These are phyloP conservation scores for cattle (Bos taurus) DNA, from an alignment of 2,113 vertebrate genomes.

Conservation along the genomic window DNA sequence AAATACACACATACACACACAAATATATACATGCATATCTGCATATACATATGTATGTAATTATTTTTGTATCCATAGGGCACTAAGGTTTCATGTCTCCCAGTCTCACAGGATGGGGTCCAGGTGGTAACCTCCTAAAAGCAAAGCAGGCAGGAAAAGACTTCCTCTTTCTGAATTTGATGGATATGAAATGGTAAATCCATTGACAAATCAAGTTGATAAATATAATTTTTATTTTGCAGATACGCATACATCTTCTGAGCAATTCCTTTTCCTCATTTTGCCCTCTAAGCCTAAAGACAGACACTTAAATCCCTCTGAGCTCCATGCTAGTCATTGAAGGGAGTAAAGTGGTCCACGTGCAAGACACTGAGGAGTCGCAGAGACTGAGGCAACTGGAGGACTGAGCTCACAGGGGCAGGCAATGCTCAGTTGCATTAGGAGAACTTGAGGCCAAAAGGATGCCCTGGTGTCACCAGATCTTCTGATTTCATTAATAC, in stretches of 20 bases:
- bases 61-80: background rate
- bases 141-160: background rate
- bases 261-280: background rate
- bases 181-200: background rate
- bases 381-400: background rate
- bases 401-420: background rate
- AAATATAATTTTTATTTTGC: background rate
- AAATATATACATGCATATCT: accelerated
- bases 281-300: background rate
- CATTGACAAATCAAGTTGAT: background rate
- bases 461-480: background rate
- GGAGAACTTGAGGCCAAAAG: background rate
- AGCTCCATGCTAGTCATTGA: background rate
- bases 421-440: background rate
- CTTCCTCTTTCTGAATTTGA: background rate
- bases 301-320: background rate
- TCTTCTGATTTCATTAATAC: background rate
- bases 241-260: background rate
- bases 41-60: background rate
- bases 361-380: background rate
- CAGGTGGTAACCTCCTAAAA: background rate
- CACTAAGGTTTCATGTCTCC: background rate
- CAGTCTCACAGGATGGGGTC: background rate
- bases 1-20: no score
- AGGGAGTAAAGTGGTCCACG: background rate